A percentile compares a stretch with the other conserved stretches of the same genome.
Evolutionary conservation across 2,797 vertebrate species (phyloP).

Genomic region (Alauda arvensis): DNA sequence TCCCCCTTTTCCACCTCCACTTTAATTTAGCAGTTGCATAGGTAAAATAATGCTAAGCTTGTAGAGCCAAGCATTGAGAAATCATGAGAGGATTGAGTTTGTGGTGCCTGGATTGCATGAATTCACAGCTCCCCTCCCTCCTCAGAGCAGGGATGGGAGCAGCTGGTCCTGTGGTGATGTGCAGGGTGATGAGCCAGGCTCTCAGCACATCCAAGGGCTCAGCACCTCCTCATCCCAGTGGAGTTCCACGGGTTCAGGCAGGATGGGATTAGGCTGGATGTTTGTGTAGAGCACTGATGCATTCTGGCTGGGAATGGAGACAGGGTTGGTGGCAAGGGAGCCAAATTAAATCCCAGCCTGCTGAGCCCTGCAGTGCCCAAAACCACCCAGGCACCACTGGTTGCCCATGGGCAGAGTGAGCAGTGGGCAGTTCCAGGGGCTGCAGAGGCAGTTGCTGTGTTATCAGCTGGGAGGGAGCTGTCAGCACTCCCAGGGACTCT

Average conservation of each 20-base stretch:
- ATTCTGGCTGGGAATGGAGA: neutral
- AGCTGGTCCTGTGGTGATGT: neutral
- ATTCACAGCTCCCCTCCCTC: neutral
- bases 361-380: neutral
- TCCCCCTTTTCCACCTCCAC: neutral
- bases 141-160: neutral
- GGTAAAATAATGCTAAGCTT: neutral
- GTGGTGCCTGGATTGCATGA: neutral
- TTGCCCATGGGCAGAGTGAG: neutral
- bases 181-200: too few relatives aligned
- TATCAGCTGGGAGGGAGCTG: neutral
- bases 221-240: neutral
- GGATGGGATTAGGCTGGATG: neutral
- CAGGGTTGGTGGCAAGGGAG: neutral
- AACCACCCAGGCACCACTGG: neutral
- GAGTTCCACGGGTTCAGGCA: neutral
- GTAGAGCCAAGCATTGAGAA: neutral
- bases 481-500: neutral
- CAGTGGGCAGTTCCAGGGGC: neutral
- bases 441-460: rapidly evolving
- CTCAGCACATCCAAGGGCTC: neutral
- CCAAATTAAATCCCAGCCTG: neutral
- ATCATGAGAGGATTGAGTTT: neutral
- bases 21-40: neutral
- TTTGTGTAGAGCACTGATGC: neutral